Conservation (phyloP, 2,888 invertebrate species). For the Noctua janthe region DNA sequence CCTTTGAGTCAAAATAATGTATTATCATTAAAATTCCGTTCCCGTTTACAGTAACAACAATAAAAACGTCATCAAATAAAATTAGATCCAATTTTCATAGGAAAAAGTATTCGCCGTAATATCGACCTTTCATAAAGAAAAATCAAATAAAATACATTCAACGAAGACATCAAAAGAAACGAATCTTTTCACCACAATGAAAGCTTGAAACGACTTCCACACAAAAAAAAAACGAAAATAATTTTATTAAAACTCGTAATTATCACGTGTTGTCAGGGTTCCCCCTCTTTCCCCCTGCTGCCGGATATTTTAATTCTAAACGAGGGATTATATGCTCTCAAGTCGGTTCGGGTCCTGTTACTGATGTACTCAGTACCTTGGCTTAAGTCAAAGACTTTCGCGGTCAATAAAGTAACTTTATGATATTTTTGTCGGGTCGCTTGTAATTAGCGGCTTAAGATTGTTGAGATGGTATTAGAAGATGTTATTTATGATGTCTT, state of each 20-base stretch:
- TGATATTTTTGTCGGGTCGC: constrained; percentile 38
- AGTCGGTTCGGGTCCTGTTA: constrained; percentile 73
- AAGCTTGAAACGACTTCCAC: constrained; percentile 1
- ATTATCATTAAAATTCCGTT: background rate
- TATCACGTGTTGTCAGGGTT: constrained; percentile 58
- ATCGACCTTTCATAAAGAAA: background rate
- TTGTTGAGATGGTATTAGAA: constrained; percentile 38
- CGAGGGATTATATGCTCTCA: constrained; percentile 73
- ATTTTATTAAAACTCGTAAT: constrained; percentile 59
- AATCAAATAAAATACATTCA: constrained; percentile 8
- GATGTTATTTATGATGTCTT: constrained; percentile 30
- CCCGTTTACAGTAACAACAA: background rate
- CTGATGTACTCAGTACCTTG: constrained; percentile 60
- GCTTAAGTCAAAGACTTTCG: constrained; percentile 55
- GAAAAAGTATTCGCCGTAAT: background rate
- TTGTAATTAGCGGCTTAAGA: constrained; percentile 45
- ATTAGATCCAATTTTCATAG: background rate
- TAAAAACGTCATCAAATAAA: background rate
- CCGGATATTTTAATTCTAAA: constrained; percentile 74
- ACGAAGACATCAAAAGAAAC: constrained; percentile 9
- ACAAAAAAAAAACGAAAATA: constrained; percentile 37
- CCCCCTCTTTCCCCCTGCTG: constrained; percentile 39
- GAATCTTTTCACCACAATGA: constrained; percentile 23
- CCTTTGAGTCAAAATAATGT: no score
- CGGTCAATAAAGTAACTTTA: constrained; percentile 54